phyloP scores from a whole-genome alignment of 2,888 invertebrate genomes.

The Mythimna loreyi region DNA sequence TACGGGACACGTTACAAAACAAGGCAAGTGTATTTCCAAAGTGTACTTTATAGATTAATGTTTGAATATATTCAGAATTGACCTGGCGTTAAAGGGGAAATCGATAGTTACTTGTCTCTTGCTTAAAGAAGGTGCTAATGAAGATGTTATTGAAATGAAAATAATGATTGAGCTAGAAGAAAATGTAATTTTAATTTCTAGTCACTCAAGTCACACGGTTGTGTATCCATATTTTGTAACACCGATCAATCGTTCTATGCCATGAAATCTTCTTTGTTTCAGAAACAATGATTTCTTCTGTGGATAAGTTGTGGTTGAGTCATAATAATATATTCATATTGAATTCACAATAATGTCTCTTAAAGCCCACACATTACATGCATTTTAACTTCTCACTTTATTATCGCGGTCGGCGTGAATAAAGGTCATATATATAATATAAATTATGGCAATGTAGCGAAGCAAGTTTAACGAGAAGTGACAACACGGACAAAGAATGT shows the following conservation, averaged over 20 bases:
- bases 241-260: not conserved
- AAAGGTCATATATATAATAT: constrained; percentile 69
- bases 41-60: constrained; percentile 6
- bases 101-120: not conserved
- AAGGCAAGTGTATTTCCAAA: constrained; percentile 34
- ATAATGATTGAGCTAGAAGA: not conserved
- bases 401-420: constrained; percentile 37
- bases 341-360: constrained; percentile 29
- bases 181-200: not conserved
- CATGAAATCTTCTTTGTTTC: constrained; percentile 17
- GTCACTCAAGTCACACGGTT: not conserved
- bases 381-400: constrained; percentile 53
- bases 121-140: not conserved
- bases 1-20: constrained; percentile 42
- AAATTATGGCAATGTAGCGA: constrained; percentile 65
- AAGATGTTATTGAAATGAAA: not conserved
- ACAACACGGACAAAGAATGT: constrained; percentile 68
- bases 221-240: not conserved
- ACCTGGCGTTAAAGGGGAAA: not conserved
- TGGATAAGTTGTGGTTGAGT: constrained; percentile 13
- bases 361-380: constrained; percentile 53
- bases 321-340: constrained; percentile 38
- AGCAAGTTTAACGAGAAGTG: constrained; percentile 67
- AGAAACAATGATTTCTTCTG: constrained; percentile 11
- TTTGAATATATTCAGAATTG: not conserved